Percentiles rank a stretch among this genome's conserved stretches.
These are phyloP conservation scores for Phallusia fumigata DNA, from an alignment of 23 tunicate genomes.

Conservation along the genomic window DNA sequence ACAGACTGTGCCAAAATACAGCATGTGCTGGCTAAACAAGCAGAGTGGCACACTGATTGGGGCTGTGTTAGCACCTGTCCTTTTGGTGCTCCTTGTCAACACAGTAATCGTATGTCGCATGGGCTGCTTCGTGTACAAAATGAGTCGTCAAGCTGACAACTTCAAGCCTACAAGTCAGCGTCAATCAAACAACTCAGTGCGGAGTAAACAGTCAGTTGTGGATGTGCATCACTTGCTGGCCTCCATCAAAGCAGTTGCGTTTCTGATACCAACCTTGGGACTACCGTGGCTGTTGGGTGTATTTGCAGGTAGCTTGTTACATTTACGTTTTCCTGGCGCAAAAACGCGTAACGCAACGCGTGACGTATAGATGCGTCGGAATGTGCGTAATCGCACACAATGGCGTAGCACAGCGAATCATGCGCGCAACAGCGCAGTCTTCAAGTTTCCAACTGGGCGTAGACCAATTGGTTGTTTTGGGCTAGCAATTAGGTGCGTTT, in stretches of 20 bases:
- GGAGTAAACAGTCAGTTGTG: neutral
- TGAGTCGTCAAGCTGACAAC: neutral
- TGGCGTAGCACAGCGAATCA: no score
- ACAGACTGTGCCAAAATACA: neutral
- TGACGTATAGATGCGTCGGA: no score
- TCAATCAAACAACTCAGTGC: neutral
- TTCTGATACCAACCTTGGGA: neutral
- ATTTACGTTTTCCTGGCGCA: no score
- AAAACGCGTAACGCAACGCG: no score
- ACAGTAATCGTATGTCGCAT: neutral
- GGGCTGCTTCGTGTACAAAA: constrained; percentile 6
- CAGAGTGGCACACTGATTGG: constrained; percentile 3
- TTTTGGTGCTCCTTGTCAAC: neutral
- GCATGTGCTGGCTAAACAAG: neutral
- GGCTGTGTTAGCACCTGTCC: neutral
- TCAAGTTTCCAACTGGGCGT: no score
- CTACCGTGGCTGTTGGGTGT: constrained; percentile 5
- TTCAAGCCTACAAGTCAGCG: neutral
- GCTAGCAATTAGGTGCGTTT: no score
- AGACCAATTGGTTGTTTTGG: no score
- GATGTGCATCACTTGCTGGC: constrained; percentile 1
- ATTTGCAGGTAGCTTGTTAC: neutral
- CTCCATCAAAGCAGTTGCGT: constrained; percentile 3
- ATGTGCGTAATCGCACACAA: no score
- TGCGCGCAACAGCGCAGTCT: no score